Base-by-base conservation (phyloP, 2,113 vertebrate species). In the Nibea coibor region DNA sequence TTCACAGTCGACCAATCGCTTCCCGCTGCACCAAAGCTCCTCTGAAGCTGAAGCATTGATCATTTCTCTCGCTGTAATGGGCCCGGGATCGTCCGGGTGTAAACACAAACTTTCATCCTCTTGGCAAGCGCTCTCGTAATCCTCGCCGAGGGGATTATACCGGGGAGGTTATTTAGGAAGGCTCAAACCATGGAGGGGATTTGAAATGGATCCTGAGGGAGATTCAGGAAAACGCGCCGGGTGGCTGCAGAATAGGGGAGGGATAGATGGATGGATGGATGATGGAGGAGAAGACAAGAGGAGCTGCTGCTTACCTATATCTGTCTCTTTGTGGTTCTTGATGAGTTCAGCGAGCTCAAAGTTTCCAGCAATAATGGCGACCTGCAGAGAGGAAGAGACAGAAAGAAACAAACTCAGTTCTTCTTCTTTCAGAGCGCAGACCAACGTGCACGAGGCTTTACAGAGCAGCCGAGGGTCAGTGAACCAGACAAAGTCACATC, bases 301-400 rank as follows among this genome's bases (percentile, higher is more conserved):
- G 20, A 50, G n/a, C 5, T 14, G 4, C 9, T 4, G 58, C 15
- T 5, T 93, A 99, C 98, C 98, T 15, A 96, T 90, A 87, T 98
- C 97, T 1, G 94, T 94, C 77, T 98, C 96, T 91, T 96, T 97
- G 93, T 99, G 97, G 90, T 96, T 98, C 95, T 97, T 98, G 91
- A 99, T 96, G 81, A 98, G 96, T 81, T 99, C 98, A 0, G 96
- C 98, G 20, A 99, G 96, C 85, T 99, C 97, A 89, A 99, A 99
- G 93, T 99, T 99, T 31, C 98, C 97, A 0, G 98, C 97, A 35
- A 99, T 98, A 74, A 99, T 98, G n/a, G 98, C 98, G 67, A 99
- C 98, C 98, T 99, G 93, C 3, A 78, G 26, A 79, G 50, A 48
- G 10, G 47, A 5, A 11, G 20, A 7, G n/a, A 11, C 10, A 24